Evolutionary conservation across 2,888 invertebrate genomes (phyloP).

Genomic region (Dermolepida albohirtum): DNA sequence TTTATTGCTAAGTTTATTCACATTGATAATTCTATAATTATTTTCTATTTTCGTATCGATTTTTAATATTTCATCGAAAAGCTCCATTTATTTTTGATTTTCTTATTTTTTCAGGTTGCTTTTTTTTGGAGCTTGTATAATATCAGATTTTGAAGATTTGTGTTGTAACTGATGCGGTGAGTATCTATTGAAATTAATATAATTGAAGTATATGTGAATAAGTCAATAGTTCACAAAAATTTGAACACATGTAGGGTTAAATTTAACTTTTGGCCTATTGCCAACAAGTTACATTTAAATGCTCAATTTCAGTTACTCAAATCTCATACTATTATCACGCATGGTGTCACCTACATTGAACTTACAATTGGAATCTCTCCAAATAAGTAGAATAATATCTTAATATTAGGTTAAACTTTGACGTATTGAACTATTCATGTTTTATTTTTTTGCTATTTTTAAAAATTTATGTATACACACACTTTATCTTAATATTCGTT

Average conservation of each 20-base stretch:
- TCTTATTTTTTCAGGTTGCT: slow-evolving; percentile 37
- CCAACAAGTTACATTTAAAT: slow-evolving; percentile 48
- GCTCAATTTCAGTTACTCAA: slow-evolving; percentile 44
- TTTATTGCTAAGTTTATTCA: slow-evolving; percentile 13
- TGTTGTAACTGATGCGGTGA: slow-evolving; percentile 56
- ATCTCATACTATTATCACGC: slow-evolving; percentile 34
- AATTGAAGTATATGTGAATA: slow-evolving; percentile 31
- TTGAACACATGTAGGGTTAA: slow-evolving; percentile 57
- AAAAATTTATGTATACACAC: slow-evolving; percentile 11
- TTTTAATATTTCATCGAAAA: neutral
- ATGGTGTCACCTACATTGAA: slow-evolving; percentile 46
- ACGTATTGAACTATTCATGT: slow-evolving; percentile 15
- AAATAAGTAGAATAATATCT: slow-evolving; percentile 30
- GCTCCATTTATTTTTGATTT: neutral
- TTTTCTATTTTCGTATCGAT: neutral
- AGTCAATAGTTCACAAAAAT: slow-evolving; percentile 42
- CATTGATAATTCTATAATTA: slow-evolving; percentile 8
- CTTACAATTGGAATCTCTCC: slow-evolving; percentile 42
- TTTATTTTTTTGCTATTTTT: slow-evolving; percentile 31
- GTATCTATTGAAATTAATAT: slow-evolving; percentile 45
- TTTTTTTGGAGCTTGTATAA: slow-evolving; percentile 47
- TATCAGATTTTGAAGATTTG: slow-evolving; percentile 54
- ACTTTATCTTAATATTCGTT: neutral
- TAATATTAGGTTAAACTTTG: slow-evolving; percentile 36
- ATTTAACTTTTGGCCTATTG: slow-evolving; percentile 58